Evolutionary conservation across 2,113 vertebrate genomes (phyloP), one percentile per base, ranked within the genome.

Genomic region (Morone saxatilis): DNA sequence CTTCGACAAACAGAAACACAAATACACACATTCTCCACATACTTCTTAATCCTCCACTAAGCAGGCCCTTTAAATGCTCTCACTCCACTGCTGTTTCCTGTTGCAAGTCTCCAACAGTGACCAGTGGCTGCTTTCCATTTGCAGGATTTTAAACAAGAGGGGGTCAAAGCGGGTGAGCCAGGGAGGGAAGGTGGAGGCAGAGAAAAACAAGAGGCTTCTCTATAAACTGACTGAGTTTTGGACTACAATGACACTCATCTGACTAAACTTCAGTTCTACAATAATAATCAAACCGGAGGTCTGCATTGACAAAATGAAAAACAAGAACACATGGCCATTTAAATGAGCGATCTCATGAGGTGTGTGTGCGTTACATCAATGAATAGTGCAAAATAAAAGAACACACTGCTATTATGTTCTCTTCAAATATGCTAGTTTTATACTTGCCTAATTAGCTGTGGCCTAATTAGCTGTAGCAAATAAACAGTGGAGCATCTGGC

Each of bases 401-500:
- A 50, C 67, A 73, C 1, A 45, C 14, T 47, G 67, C 19, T 45
- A 13, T 54, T 80, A 45, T 50, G 36, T 71, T 61, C 48, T 57
- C 41, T 31, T 76, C 60, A 71, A 63, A 80, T 76, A 16, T 61
- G 56, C 61, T 50, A 7, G 57, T 63, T 89, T 86, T 72, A 66
- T 67, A 38, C 38, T 70, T 53, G 50, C 40, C 25, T 91, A 86
- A 90, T 88, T 85, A 85, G 76, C 61, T 76, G 75, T 57, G 38
- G 68, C 12, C 20, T 91, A 84, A 89, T 86, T 84, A 84, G 67
- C 67, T 65, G 72, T 68, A 65, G 69, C 81, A 69, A 63, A 78
- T 56, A 80, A 81, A 80, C 36, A 74, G 60, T 38, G 19, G 65
- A 86, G 45, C 83, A 89, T 90, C 75, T 83, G 83, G 83, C 73